Evolutionary conservation across 2,888 invertebrate genomes (phyloP), one percentile per base, ranked within the genome.

Genomic region (Dicyrtoma fusca): DNA sequence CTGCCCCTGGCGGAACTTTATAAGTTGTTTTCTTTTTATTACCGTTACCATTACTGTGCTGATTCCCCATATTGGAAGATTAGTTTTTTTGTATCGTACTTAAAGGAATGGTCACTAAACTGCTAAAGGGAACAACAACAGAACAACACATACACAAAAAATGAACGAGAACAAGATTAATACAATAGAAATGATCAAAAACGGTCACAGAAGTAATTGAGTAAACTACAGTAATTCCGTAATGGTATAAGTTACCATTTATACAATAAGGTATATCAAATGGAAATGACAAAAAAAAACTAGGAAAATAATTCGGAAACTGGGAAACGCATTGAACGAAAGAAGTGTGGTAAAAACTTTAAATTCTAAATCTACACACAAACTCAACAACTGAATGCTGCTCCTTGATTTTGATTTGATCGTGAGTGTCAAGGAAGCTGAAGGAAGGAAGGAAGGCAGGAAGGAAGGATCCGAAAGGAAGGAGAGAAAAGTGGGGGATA

Each of bases 1-100:
- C 62, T 62, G 66, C 55, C 14, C 61, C 61, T 13, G 72, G 61
- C 10, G 72, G 71, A 10, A 71, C 64, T 55, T 65, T 71, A 42
- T 71, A 71, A 44, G 6, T 64, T 23, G 14, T 55, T 42, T 71
- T 71, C 65, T 63, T 63, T 42, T 25, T 47, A 1, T 49, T 34
- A 3, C 34, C 34, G 34, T 34, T 49, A 4, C 45, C 25, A 59
- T 44, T 19, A 34, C 71, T 71, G 21, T 23, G 64, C n/a, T 71
- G 71, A 47, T 71, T 71, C 14, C 70, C 70, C 70, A 70, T 70
- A 6, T n/a, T 65, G 47, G 3, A 57, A n/a, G n/a, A n/a, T n/a
- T 55, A 21, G 34, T 34, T 34, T 34, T 5, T 34, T 34, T n/a
- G n/a, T n/a, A n/a, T n/a, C n/a, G n/a, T n/a, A n/a, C n/a, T n/a